Evolutionary conservation across 2,888 invertebrate species (phyloP).

Genomic region (Graphium colonna): DNA sequence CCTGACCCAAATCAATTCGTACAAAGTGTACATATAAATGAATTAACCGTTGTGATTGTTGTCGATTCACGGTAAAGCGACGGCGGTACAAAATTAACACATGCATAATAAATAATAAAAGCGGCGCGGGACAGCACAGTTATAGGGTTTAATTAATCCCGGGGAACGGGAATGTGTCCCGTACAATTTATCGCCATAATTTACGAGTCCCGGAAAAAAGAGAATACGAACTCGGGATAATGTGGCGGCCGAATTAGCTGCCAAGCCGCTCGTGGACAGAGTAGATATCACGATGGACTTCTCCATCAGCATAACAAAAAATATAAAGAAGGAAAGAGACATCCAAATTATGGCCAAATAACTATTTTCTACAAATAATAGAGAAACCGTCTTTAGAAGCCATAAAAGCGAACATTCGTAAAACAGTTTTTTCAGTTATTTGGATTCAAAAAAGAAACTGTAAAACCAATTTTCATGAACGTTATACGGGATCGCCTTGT

Average conservation of each 20-base stretch:
- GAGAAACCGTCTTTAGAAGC: too few relatives aligned
- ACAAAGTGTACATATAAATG: neutral
- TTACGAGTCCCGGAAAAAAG: conserved; percentile 64
- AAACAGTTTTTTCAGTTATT: too few relatives aligned
- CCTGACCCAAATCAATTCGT: conserved; percentile 7
- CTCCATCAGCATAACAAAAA: conserved; percentile 4
- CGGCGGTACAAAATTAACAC: conserved; percentile 28
- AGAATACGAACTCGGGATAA: conserved; percentile 58
- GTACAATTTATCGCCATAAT: conserved; percentile 70
- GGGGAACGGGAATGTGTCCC: conserved; percentile 55
- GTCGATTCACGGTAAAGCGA: conserved; percentile 16
- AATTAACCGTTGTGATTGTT: conserved; percentile 26
- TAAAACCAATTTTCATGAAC: too few relatives aligned
- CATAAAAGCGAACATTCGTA: too few relatives aligned
- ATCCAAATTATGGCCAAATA: neutral
- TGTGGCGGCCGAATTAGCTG: conserved; percentile 31
- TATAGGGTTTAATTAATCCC: conserved; percentile 70
- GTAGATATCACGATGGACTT: conserved; percentile 29
- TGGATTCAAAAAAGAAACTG: too few relatives aligned
- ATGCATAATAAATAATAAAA: conserved; percentile 41
- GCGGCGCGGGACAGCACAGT: conserved; percentile 41
- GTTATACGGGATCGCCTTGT: too few relatives aligned
- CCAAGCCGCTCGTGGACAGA: conserved; percentile 20
- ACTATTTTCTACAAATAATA: too few relatives aligned
- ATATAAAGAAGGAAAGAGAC: neutral